Evolutionary conservation across 2,797 vertebrate genomes (phyloP).

Genomic region (Malacoraja senta): DNA sequence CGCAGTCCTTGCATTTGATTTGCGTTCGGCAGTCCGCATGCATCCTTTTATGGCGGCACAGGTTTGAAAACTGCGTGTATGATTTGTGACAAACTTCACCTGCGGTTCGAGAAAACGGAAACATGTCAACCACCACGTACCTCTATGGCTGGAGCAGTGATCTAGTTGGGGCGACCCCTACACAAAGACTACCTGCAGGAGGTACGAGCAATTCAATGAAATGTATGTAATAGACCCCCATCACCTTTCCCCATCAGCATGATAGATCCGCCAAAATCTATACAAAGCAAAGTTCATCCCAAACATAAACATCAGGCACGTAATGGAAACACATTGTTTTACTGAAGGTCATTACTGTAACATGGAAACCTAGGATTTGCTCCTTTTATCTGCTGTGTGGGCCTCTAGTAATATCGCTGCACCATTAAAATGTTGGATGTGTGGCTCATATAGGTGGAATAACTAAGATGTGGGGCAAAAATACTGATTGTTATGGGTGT

Average conservation of each 20-base stretch:
- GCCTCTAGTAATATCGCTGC: background rate
- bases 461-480: background rate
- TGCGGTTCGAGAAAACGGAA: constrained; percentile 56
- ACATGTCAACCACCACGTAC: constrained; percentile 39
- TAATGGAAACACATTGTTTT: background rate
- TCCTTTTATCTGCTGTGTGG: background rate
- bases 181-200: background rate
- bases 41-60: constrained; percentile 99
- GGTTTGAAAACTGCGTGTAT: constrained; percentile 99
- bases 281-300: background rate
- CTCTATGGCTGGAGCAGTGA: background rate
- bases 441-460: background rate
- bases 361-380: background rate
- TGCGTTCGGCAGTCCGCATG: constrained; percentile 99
- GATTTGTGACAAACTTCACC: constrained; percentile 99
- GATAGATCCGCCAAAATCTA: background rate
- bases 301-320: background rate
- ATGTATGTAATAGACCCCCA: too few species aligned
- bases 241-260: background rate
- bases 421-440: background rate
- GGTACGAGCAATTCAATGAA: background rate
- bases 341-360: background rate
- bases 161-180: background rate
- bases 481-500: background rate
- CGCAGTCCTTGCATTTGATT: constrained; percentile 99